These are phyloP conservation scores for Sussaba pulchella DNA, from an alignment of 2,888 invertebrate genomes.

Conservation along the genomic window DNA sequence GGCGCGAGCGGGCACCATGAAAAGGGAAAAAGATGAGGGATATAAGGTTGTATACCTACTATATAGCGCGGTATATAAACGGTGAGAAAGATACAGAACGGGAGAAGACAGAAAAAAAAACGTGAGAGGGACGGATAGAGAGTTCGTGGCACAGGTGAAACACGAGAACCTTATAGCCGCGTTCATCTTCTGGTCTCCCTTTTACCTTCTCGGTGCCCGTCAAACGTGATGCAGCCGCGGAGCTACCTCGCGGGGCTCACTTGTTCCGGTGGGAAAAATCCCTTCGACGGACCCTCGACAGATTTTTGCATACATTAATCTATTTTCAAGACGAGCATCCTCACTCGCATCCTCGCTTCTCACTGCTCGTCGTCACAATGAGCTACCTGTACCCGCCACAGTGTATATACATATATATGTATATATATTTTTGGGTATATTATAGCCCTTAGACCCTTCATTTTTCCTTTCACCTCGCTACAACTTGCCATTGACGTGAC, in stretches of 20 bases:
- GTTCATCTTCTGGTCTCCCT: slow-evolving; percentile 53
- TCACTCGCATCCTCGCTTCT: slow-evolving; percentile 38
- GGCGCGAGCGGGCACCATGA: slow-evolving; percentile 57
- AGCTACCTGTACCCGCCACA: slow-evolving; percentile 22
- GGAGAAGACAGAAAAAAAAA: too few relatives aligned
- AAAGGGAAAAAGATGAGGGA: slow-evolving; percentile 17
- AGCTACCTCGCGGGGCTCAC: slow-evolving; percentile 72
- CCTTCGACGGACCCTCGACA: slow-evolving; percentile 56
- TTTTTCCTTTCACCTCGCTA: slow-evolving; percentile 67
- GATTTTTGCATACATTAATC: slow-evolving; percentile 84
- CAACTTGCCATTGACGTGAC: slow-evolving; percentile 71
- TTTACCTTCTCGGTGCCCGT: slow-evolving; percentile 18
- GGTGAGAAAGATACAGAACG: slow-evolving; percentile 42
- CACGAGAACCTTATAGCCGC: slow-evolving; percentile 72
- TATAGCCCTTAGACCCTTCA: slow-evolving; percentile 51
- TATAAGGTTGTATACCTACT: slow-evolving; percentile 40
- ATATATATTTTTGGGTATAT: slow-evolving; percentile 11
- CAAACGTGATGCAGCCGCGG: slow-evolving; percentile 46
- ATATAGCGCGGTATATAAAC: slow-evolving; percentile 50
- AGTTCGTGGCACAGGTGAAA: slow-evolving; percentile 80
- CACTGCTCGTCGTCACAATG: background rate
- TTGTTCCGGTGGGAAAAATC: slow-evolving; percentile 82
- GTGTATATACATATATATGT: slow-evolving; percentile 16
- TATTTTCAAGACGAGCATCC: slow-evolving; percentile 71
- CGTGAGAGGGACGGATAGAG: slow-evolving; percentile 21